Percentiles rank a stretch among this genome's conserved stretches.
Conservation (phyloP, 2,113 vertebrate genomes). For the Ciconia boyciana region DNA sequence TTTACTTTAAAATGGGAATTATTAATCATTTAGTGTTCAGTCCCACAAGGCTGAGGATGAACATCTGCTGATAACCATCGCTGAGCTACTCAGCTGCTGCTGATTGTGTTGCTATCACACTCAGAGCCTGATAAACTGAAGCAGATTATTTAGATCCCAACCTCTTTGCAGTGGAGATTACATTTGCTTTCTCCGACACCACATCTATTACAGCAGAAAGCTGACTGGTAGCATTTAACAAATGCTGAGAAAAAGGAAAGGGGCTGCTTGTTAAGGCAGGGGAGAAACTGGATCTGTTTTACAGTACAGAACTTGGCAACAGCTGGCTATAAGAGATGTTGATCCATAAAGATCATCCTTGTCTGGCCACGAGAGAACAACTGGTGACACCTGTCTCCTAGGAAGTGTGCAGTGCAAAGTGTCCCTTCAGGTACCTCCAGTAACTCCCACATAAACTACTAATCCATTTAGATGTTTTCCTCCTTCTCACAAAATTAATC, state of each 20-base stretch:
- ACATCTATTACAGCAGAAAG: not conserved
- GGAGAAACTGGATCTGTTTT: not conserved
- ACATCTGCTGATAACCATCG: slow-evolving; percentile 34
- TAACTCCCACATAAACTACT: not conserved
- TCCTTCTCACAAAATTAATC: not conserved
- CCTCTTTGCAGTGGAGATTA: slow-evolving; percentile 10
- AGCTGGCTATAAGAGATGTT: not conserved
- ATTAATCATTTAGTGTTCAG: slow-evolving; percentile 28
- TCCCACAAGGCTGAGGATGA: not conserved
- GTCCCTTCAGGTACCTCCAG: not conserved
- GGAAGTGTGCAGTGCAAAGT: not conserved
- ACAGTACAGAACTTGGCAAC: not conserved
- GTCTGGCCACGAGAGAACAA: not conserved
- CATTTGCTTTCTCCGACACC: not conserved
- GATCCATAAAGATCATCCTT: not conserved
- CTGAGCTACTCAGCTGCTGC: slow-evolving; percentile 25
- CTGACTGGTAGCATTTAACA: not conserved
- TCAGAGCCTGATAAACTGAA: slow-evolving; percentile 23
- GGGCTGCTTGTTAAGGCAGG: not conserved
- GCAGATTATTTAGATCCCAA: slow-evolving; percentile 31
- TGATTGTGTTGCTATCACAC: not conserved
- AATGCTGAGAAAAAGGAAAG: not conserved
- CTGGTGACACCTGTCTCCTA: not conserved
- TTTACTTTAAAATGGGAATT: slow-evolving; percentile 30
- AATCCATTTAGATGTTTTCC: not conserved